A percentile compares a stretch with the other conserved stretches of the same genome.
These are phyloP conservation scores for Pollenia labialis DNA, from an alignment of 2,888 invertebrate species.

Conservation along the genomic window DNA sequence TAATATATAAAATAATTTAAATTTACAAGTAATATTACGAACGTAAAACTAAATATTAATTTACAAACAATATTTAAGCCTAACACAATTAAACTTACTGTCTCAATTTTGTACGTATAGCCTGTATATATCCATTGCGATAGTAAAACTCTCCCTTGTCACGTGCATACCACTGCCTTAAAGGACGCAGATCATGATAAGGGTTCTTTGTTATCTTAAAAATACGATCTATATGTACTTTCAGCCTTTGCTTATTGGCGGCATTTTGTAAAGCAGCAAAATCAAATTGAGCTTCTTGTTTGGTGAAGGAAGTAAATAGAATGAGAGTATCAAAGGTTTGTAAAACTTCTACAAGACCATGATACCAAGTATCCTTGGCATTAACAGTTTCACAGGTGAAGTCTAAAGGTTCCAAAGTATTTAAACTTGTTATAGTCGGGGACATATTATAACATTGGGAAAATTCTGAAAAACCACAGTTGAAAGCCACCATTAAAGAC, in stretches of 20 bases:
- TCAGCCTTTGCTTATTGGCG: slow-evolving; percentile 34
- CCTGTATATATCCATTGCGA: slow-evolving; percentile 80
- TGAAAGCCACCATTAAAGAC: slow-evolving; percentile 77
- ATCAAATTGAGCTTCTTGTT: slow-evolving; percentile 77
- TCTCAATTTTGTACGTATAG: slow-evolving; percentile 72
- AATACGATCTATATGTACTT: slow-evolving; percentile 73
- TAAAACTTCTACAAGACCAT: slow-evolving; percentile 75
- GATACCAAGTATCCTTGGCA: slow-evolving; percentile 68
- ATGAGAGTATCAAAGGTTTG: slow-evolving; percentile 77
- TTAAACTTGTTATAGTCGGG: slow-evolving; percentile 13
- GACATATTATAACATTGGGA: slow-evolving; percentile 22
- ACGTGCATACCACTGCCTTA: slow-evolving; percentile 76
- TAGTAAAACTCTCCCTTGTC: slow-evolving; percentile 78
- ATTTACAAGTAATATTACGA: slow-evolving; percentile 1
- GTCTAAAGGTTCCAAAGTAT: slow-evolving; percentile 32
- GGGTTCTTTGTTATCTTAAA: slow-evolving; percentile 77
- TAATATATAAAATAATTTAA: background rate
- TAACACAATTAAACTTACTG: slow-evolving; percentile 28
- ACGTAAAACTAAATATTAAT: background rate
- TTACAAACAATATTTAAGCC: slow-evolving; percentile 60
- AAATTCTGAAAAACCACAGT: slow-evolving; percentile 79
- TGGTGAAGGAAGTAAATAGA: slow-evolving; percentile 79
- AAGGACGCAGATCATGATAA: slow-evolving; percentile 78
- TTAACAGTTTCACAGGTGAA: background rate
- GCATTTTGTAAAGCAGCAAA: slow-evolving; percentile 74